Base-by-base conservation (phyloP, 2,888 invertebrate species). In the Epicampocera succincta region DNA sequence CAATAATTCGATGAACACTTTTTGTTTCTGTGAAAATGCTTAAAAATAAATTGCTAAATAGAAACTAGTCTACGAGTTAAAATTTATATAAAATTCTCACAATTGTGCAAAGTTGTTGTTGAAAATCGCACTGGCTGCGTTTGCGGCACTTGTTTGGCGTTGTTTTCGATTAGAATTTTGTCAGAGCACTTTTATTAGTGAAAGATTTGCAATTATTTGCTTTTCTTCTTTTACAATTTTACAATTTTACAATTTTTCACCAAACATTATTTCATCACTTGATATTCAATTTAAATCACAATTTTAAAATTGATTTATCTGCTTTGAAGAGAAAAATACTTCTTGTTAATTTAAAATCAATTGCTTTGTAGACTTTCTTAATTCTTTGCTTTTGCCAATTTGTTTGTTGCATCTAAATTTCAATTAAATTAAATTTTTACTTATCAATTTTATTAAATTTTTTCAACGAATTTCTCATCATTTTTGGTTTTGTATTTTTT, bases 261-360 rank as follows among this genome's bases (percentile, higher is more conserved):
- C n/a, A 19, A 46, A 63, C 52, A 21, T 54, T 54, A 46, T 63
- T 73, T 63, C 44, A 54, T 73, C 63, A 63, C 44, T 54, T 44
- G 42, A 25, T 72, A 61, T 50, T 71, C 60, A 61, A 25, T 29
- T 72, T 19, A 72, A 33, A 17, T 61, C 11, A 13, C 13, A 72
- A 29, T 61, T 52, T 44, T 50, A 19, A 54, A 19, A 33, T 21
- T 5, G 19, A 17, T 48, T 71, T 0, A 3, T 38, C 48, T 21
- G 19, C 19, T 29, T 50, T 13, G 17, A 38, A 44, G 25, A 15
- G 33, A 40, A 25, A 3, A 15, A 63, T 38, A 38, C 29, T 73
- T 44, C 29, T 44, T 46, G 73, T 73, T 73, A 38, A 46, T 63
- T 63, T 38, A n/a, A 63, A 40, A 72, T 42, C 40, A 72, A 60